Base-by-base conservation (phyloP, 2,113 vertebrate genomes). In the Xiphophorus hellerii region DNA sequence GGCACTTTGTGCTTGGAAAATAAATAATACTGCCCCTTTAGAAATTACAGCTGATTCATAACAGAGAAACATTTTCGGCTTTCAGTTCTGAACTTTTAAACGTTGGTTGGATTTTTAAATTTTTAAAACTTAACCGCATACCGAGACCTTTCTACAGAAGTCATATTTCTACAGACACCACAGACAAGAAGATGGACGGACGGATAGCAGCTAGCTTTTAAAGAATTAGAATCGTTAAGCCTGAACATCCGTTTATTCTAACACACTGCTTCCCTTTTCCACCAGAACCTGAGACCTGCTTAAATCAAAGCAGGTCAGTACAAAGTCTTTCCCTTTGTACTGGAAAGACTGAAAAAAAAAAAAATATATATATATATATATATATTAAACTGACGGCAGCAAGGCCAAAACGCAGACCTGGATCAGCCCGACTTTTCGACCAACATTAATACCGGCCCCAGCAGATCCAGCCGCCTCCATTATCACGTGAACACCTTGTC, bases 391-490 rank as follows among this genome's bases (percentile, higher is more conserved):
- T 10, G 22, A 58, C 25, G 20, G 51, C 25, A n/a, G 7, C 2
- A n/a, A 9, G 51, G 22, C 51, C 51, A 58, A 58, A 58, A 25
- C 51, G 2, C 22, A 25, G 2, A 58, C 67, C 22, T 58, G n/a
- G 4, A 54, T 62, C 62, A 17, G 12, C 15, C 28, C 11, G 22
- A 64, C 22, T 71, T 61, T 28, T n/a, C 58, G 31, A 28, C 54
- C 39, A 42, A 3, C 39, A 14, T 42, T 42, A 42, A 42, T 4
- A 42, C 14, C 14, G 39, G 39, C 12, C 39, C 39, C 39, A 39
- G 30, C 5, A 69, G 4, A 1, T 71, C 39, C 66, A 72, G 71
- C 77, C 71, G 64, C 48, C 58, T 28, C 20, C 61, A 27, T 37
- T 27, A 51, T 65, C 25, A 22, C 10, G 58, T 64, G 33, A 22